These are phyloP conservation scores for Zingel zingel DNA, from an alignment of 2,113 vertebrate genomes.

Conservation along the genomic window DNA sequence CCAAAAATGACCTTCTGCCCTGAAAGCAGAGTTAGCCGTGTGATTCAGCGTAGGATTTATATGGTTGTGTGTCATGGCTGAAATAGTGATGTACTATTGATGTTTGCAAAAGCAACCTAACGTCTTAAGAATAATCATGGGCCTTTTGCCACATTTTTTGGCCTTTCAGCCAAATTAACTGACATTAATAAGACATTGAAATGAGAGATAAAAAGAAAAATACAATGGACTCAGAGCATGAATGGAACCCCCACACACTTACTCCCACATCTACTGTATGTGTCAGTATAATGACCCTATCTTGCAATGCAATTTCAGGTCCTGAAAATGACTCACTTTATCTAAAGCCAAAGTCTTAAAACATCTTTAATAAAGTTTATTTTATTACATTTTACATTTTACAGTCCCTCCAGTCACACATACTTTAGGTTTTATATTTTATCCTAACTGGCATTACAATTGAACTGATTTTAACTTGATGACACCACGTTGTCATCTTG, in stretches of 20 bases:
- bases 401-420: conserved; percentile 21
- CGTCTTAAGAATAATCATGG: conserved; percentile 2
- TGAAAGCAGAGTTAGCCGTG: conserved; percentile 13
- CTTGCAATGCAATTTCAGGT: conserved; percentile 25
- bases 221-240: background rate
- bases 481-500: background rate
- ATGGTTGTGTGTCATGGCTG: conserved; percentile 20
- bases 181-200: background rate
- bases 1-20: conserved; percentile 56
- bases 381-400: conserved; percentile 41
- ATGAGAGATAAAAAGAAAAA: background rate
- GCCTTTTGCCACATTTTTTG: conserved; percentile 12
- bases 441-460: conserved; percentile 25
- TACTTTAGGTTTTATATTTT: conserved; percentile 16
- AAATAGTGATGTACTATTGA: background rate
- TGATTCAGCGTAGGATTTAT: conserved; percentile 17
- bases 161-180: conserved; percentile 3
- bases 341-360: conserved; percentile 27
- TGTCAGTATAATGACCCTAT: conserved; percentile 23
- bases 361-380: conserved; percentile 8
- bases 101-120: conserved; percentile 34
- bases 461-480: background rate
- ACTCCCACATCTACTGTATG: background rate
- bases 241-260: background rate
- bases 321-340: conserved; percentile 17